Conservation (phyloP, 2,797 vertebrate genomes). For the Typhlichthys subterraneus region DNA sequence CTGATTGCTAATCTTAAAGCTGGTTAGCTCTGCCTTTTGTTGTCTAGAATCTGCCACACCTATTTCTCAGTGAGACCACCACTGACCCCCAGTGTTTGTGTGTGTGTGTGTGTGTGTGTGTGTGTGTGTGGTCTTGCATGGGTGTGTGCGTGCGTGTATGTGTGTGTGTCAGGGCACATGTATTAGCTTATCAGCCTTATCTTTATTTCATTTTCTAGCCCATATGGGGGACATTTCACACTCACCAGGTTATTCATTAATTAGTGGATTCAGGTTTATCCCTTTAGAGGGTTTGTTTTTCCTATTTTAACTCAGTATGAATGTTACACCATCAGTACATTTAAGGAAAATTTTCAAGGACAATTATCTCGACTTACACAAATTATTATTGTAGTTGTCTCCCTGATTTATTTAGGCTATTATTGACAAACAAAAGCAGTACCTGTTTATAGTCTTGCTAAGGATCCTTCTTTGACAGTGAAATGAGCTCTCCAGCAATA, state of each 20-base stretch:
- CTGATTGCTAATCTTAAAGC: slow-evolving; percentile 47
- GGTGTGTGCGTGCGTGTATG: slow-evolving; percentile 1
- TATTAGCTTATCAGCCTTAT: slow-evolving; percentile 24
- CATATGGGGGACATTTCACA: slow-evolving; percentile 8
- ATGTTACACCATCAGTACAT: not conserved
- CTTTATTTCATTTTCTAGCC: slow-evolving; percentile 56
- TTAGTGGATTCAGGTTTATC: slow-evolving; percentile 13
- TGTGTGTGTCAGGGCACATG: not conserved
- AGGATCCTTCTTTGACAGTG: slow-evolving; percentile 24
- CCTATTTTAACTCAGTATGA: too few relatives aligned
- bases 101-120: not conserved
- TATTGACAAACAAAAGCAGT: slow-evolving; percentile 8
- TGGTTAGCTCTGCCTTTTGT: slow-evolving; percentile 74
- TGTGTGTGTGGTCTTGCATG: not conserved
- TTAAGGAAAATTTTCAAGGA: not conserved
- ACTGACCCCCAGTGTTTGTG: slow-evolving; percentile 25
- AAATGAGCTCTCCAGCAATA: slow-evolving; percentile 40
- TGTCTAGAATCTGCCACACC: slow-evolving; percentile 71
- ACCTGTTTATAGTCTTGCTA: slow-evolving; percentile 10
- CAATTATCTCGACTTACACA: not conserved
- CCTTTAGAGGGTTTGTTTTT: not conserved
- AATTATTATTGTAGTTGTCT: not conserved
- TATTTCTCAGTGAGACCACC: slow-evolving; percentile 50
- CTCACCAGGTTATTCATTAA: slow-evolving; percentile 5
- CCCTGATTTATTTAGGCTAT: slow-evolving; percentile 8